These are phyloP conservation scores for Polietes domitor DNA, from an alignment of 2,888 invertebrate species.

Conservation along the genomic window DNA sequence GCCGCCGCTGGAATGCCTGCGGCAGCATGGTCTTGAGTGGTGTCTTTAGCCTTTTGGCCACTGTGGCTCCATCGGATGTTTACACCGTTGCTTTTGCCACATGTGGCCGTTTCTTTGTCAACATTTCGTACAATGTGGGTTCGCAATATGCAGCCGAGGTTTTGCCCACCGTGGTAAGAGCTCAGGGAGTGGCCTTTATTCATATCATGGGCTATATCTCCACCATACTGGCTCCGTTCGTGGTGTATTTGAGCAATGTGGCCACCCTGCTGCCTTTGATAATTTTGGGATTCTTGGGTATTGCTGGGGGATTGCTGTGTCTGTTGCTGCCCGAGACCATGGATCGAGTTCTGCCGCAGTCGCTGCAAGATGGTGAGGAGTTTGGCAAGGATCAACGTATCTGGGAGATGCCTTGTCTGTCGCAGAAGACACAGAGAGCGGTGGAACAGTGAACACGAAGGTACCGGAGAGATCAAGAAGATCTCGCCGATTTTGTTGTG, in stretches of 20 bases:
- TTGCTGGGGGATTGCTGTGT: slow-evolving; percentile 87
- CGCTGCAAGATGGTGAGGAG: slow-evolving; percentile 90
- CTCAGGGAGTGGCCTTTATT: slow-evolving; percentile 92
- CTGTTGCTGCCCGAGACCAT: slow-evolving; percentile 91
- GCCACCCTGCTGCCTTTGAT: slow-evolving; percentile 87
- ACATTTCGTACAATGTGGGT: slow-evolving; percentile 94
- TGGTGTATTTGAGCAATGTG: slow-evolving; percentile 83
- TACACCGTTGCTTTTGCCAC: slow-evolving; percentile 90
- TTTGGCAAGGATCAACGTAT: slow-evolving; percentile 89
- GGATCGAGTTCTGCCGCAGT: slow-evolving; percentile 90
- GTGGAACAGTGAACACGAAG: no score
- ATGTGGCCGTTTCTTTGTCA: slow-evolving; percentile 91
- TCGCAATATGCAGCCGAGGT: slow-evolving; percentile 94
- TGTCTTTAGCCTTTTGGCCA: slow-evolving; percentile 89
- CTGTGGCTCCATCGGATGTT: slow-evolving; percentile 87
- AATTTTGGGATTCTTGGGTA: slow-evolving; percentile 87
- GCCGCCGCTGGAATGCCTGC: slow-evolving; percentile 91
- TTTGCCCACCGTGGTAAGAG: slow-evolving; percentile 92
- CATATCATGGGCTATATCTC: slow-evolving; percentile 94
- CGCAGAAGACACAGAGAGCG: slow-evolving; percentile 83
- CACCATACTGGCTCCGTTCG: slow-evolving; percentile 90
- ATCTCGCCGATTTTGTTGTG: no score
- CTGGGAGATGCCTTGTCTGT: slow-evolving; percentile 88
- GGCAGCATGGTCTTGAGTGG: slow-evolving; percentile 91
- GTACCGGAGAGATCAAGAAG: no score